Evolutionary conservation across 2,113 vertebrate genomes (phyloP).

Genomic region (Ornithorhynchus anatinus): DNA sequence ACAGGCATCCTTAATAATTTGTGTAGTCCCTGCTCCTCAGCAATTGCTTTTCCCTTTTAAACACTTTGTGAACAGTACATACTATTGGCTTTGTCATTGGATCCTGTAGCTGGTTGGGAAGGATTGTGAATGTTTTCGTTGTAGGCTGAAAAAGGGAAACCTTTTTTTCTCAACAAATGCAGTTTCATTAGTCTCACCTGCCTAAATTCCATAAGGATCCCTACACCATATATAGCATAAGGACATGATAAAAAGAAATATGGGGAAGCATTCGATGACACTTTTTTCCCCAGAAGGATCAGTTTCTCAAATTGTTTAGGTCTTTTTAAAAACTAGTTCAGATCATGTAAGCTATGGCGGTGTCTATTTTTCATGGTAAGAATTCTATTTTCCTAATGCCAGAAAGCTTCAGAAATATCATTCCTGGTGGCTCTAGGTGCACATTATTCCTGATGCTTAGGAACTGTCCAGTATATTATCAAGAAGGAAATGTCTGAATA

Average conservation of each 20-base stretch:
- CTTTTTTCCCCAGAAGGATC: background rate
- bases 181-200: background rate
- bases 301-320: background rate
- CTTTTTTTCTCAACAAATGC: background rate
- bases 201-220: background rate
- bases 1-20: background rate
- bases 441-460: no score
- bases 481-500: background rate
- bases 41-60: background rate
- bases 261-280: background rate
- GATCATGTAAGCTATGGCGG: background rate
- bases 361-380: background rate
- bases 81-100: background rate
- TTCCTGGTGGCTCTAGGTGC: background rate
- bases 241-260: background rate
- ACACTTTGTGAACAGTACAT: background rate
- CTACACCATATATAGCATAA: background rate
- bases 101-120: background rate
- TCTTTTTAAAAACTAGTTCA: background rate
- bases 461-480: no score
- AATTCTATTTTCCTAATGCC: background rate
- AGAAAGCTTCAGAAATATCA: background rate
- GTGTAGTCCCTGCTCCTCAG: background rate
- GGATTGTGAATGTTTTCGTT: background rate
- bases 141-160: background rate